phyloP scores from a whole-genome alignment of 1,140 invertebrate species.

The Drosophila mayri region DNA sequence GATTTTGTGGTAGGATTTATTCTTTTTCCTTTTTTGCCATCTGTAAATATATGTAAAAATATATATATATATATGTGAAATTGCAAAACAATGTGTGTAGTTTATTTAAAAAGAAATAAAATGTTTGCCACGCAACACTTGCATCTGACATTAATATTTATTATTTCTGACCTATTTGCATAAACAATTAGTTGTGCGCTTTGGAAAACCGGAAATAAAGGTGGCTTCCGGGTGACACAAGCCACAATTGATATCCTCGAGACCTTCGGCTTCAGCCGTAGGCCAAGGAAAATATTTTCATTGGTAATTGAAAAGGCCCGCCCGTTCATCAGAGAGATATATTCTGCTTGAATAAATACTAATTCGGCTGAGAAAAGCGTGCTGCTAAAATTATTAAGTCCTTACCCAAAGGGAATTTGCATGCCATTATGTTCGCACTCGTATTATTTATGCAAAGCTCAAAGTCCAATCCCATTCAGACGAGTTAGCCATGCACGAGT shows the following conservation, averaged over 20 bases:
- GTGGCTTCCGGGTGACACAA: not conserved
- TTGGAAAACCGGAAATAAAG: not conserved
- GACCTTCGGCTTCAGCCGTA: not conserved
- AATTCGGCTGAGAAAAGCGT: slow-evolving; percentile 23
- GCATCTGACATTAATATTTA: not conserved
- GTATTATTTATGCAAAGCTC: slow-evolving; percentile 41
- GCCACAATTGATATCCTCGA: not conserved
- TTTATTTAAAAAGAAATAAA: slow-evolving; percentile 19
- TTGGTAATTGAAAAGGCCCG: slow-evolving; percentile 3
- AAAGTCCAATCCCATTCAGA: slow-evolving; percentile 28
- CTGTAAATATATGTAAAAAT: slow-evolving; percentile 39
- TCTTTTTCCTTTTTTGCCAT: slow-evolving; percentile 6
- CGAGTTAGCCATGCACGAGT: slow-evolving; percentile 27
- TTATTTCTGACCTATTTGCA: not conserved
- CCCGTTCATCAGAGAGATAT: not conserved
- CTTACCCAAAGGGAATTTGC: slow-evolving; percentile 20
- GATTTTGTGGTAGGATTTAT: not conserved
- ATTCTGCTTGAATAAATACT: slow-evolving; percentile 33
- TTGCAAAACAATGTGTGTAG: slow-evolving; percentile 9
- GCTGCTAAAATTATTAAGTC: slow-evolving; percentile 33
- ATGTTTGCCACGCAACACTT: not conserved
- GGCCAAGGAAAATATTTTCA: slow-evolving; percentile 4
- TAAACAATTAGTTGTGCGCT: not conserved
- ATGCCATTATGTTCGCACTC: slow-evolving; percentile 28
- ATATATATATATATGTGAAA: not conserved